Evolutionary conservation across 2,113 vertebrate species (phyloP).

Genomic region (Cygnus buccinator): DNA sequence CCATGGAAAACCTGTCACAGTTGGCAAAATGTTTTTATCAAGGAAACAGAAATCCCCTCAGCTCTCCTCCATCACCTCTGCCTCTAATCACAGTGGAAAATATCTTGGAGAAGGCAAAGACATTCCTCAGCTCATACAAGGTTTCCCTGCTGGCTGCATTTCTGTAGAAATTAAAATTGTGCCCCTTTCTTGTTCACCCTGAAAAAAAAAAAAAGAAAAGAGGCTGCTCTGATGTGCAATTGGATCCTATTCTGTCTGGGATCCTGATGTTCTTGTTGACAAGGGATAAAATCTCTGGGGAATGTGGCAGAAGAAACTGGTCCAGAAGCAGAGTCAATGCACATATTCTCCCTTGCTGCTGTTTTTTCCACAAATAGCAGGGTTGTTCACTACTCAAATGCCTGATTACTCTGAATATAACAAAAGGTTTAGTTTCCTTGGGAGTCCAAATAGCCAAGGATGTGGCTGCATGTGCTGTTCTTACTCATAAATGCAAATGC

Average conservation of each 20-base stretch:
- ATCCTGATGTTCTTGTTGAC: constrained; percentile 21
- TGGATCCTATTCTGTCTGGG: constrained; percentile 49
- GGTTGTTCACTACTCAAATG: constrained; percentile 46
- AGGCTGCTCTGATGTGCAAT: constrained; percentile 58
- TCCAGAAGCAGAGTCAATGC: constrained; percentile 22
- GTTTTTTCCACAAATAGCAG: constrained; percentile 8
- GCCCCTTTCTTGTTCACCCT: constrained; percentile 15
- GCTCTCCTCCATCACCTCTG: constrained; percentile 5
- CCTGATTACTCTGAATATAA: constrained; percentile 53
- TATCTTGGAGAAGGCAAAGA: constrained; percentile 34
- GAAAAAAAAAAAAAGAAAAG: not conserved
- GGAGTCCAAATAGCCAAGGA: constrained; percentile 45
- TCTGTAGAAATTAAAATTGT: constrained; percentile 63
- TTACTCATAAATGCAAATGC: constrained; percentile 57
- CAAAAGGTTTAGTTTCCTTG: constrained; percentile 37
- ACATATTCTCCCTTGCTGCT: constrained; percentile 30
- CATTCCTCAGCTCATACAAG: constrained; percentile 27
- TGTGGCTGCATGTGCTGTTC: constrained; percentile 30
- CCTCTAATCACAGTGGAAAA: constrained; percentile 13
- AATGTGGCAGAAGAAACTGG: not conserved
- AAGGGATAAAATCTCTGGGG: not conserved
- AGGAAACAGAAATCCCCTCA: constrained; percentile 2
- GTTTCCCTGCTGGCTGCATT: constrained; percentile 33
- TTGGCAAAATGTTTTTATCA: not conserved
- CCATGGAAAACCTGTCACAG: not conserved